Base-by-base conservation (phyloP, 1,140 invertebrate species). In the Phenacoccus solenopsis region DNA sequence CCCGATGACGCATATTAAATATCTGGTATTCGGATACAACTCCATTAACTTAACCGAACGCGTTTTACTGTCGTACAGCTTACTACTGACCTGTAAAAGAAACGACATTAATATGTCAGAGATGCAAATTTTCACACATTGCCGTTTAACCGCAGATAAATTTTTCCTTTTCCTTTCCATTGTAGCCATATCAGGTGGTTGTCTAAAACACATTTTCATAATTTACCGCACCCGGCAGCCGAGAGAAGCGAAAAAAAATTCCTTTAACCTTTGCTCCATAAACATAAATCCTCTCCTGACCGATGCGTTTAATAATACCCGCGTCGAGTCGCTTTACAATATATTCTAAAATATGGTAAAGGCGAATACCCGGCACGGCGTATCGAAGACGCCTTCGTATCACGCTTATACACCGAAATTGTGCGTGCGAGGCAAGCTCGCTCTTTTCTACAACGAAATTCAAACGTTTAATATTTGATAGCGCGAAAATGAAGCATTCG, bases 1-100 rank as follows among this genome's bases (percentile, higher is more conserved):
- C 1, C 90, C 91, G 70, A 91, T 81, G 22, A 94, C 89, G 78
- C 92, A 95, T 73, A 95, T 87, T 68, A 86, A 83, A 79, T 95
- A 95, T 69, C 85, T 83, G 0, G 88, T 90, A 75, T 87, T 89
- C 0, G 91, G 86, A 69, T 82, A 84, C 68, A 95, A 80, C 74
- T 86, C 84, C 24, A 83, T 84, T 57, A 95, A 79, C 77, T 87
- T 87, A 30, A 88, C 86, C 1, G 86, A 87, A 73, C 90, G 83
- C 1, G 86, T 82, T 28, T 82, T 84, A 13, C 85, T 81, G 75
- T 87, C 87, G 69, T 91, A 77, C 69, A 86, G 79, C 78, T 86
- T 89, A 1, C 86, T 87, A 68, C 84, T 84, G 71, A 89, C 84
- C 88, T 90, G 81, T 35, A 76, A 80, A 77, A 70, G 57, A 68